phyloP scores from a whole-genome alignment of 2,113 vertebrate species.

The Silurus asotus region DNA sequence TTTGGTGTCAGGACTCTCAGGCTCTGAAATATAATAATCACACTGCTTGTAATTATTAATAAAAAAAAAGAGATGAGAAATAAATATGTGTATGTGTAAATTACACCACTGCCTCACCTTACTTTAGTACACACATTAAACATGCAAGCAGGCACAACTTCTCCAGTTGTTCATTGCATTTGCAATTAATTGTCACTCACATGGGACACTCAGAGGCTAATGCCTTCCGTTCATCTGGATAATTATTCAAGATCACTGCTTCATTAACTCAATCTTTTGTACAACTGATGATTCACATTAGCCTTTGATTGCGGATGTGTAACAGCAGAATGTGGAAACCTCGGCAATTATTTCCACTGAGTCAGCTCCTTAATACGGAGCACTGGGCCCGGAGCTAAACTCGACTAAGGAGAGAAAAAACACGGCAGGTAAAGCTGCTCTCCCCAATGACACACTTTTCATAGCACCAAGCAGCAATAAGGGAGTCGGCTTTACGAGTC shows the following conservation, averaged over 20 bases:
- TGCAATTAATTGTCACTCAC: constrained; percentile 15
- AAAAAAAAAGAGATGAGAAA: neutral
- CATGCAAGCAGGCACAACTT: neutral
- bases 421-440: constrained; percentile 20
- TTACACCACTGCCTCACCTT: neutral
- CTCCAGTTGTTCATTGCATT: neutral
- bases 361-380: constrained; percentile 20
- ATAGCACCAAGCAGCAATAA: neutral
- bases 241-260: constrained; percentile 36
- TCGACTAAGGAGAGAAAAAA: neutral
- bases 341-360: constrained; percentile 36
- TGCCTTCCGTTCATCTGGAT: constrained; percentile 34
- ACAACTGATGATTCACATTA: constrained; percentile 30
- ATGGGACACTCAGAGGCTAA: constrained; percentile 25
- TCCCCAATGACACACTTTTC: neutral
- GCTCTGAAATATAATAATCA: no score
- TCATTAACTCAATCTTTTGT: constrained; percentile 27
- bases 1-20: neutral
- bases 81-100: neutral
- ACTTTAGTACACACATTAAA: constrained; percentile 5
- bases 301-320: constrained; percentile 36
- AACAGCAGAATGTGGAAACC: constrained; percentile 21
- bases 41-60: neutral
- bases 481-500: neutral
- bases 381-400: neutral